Evolutionary conservation across 1,140 invertebrate genomes (phyloP), one percentile per base, ranked within the genome.

Genomic region (Gonioctena quinquepunctata): DNA sequence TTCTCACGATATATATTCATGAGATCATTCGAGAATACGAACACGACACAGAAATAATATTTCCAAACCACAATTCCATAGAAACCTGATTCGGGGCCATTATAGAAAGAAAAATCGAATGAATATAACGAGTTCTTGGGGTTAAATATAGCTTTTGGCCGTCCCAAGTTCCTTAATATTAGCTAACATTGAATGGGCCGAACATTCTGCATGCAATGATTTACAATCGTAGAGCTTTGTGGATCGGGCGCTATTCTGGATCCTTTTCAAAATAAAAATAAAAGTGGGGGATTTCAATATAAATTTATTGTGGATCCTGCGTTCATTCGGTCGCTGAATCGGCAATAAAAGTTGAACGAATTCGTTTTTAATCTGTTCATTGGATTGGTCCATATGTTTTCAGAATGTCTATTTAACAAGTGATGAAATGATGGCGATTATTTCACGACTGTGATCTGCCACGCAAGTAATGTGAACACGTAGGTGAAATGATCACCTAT

Each of bases 101-200:
- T 59, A 59, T 7, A 42, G 16, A 42, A 13, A 59, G 56, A 23
- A 25, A 25, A 59, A 59, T 59, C 56, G 56, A 26, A 59, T 59
- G 56, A 59, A 59, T 59, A 59, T 26, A 59, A 25, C 56, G 56
- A 59, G 21, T 22, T 25, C 23, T 59, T 5, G 23, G 56, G 56
- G 56, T 59, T 59, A 59, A 59, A 59, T 59, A 59, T 59, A 26
- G 56, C 56, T 59, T 26, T 5, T 1, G 56, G 56, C 56, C 23
- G 26, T 59, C 56, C n/a, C 23, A 59, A 59, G 21, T 59, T 59
- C 56, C 56, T 59, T 59, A 59, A 59, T 59, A 59, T 59, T 59
- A 59, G 56, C 56, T 59, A 59, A 59, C 56, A 59, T 22, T 13
- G 56, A 59, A 59, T 59, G 56, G 56, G 56, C 56, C 56, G 56